phyloP scores from a whole-genome alignment of 2,797 vertebrate species.

The Ptychadena robeensis region DNA sequence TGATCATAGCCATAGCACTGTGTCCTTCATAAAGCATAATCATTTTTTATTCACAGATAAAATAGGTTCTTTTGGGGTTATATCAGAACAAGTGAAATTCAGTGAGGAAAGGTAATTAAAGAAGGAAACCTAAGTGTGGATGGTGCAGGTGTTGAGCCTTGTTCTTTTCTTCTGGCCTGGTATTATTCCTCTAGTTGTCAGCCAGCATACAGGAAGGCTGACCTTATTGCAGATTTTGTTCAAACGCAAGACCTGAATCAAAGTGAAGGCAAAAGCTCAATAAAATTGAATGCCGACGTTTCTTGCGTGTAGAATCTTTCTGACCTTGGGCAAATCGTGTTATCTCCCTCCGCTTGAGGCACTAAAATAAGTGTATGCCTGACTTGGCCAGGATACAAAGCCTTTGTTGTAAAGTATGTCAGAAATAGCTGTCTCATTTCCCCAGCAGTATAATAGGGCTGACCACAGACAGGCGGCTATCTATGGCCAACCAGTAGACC shows the following conservation, averaged over 20 bases:
- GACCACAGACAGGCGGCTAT: not conserved
- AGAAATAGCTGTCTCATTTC: not conserved
- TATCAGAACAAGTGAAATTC: conserved; percentile 3
- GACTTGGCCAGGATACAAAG: not conserved
- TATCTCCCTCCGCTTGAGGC: conserved; percentile 8
- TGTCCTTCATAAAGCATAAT: too few relatives aligned
- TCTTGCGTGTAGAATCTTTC: not conserved
- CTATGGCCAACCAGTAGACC: not conserved
- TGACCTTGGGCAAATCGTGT: conserved; percentile 31
- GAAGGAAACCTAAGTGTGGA: conserved; percentile 26
- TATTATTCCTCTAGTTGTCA: conserved; percentile 34
- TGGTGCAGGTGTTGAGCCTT: conserved; percentile 13
- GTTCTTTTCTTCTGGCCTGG: conserved; percentile 30
- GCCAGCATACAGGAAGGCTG: not conserved
- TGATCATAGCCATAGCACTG: too few relatives aligned
- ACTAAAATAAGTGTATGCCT: conserved; percentile 19
- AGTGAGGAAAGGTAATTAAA: conserved; percentile 18
- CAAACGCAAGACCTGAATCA: conserved; percentile 7
- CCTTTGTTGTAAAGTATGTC: not conserved
- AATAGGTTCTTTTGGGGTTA: conserved; percentile 9
- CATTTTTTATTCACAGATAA: too few relatives aligned
- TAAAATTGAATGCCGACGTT: conserved; percentile 7
- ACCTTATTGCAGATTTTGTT: conserved; percentile 20
- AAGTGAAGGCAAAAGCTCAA: conserved; percentile 12
- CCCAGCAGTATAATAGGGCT: not conserved